These are phyloP conservation scores for Arrhopalites spinosus DNA, from an alignment of 2,888 invertebrate species.

Conservation along the genomic window DNA sequence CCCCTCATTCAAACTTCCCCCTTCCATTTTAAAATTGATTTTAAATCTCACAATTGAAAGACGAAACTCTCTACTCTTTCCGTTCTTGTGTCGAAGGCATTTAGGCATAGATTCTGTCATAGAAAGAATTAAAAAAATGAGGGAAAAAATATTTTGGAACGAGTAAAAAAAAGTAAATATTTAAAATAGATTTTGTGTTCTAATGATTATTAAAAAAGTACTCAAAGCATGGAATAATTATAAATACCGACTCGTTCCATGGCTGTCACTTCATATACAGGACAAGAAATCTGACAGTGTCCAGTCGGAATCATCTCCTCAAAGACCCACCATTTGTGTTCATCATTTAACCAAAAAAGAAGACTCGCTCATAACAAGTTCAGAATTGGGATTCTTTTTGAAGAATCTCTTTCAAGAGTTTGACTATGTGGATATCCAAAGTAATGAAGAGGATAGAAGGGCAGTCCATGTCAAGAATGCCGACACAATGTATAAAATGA, in stretches of 20 bases:
- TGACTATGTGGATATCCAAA: background rate
- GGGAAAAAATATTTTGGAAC: no score
- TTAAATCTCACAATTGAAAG: no score
- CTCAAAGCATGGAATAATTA: slow-evolving; percentile 56
- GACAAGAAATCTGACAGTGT: background rate
- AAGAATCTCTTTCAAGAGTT: background rate
- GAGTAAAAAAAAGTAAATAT: no score
- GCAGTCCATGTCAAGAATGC: slow-evolving; percentile 21
- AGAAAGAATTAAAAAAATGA: no score
- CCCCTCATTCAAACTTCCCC: no score
- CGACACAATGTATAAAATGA: slow-evolving; percentile 42
- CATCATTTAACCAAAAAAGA: slow-evolving; percentile 19
- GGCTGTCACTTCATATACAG: slow-evolving; percentile 55
- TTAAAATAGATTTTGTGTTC: no score
- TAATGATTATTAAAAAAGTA: no score
- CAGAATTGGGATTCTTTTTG: background rate
- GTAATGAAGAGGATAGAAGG: background rate
- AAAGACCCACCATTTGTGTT: slow-evolving; percentile 32
- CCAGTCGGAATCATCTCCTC: background rate
- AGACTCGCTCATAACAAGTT: background rate
- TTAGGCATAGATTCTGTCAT: no score
- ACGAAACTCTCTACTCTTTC: no score
- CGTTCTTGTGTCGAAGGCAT: no score
- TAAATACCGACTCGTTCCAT: slow-evolving; percentile 58
- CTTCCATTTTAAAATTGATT: no score